These are phyloP conservation scores for Chrysolina haemoptera DNA, from an alignment of 2,888 invertebrate genomes.

Conservation along the genomic window DNA sequence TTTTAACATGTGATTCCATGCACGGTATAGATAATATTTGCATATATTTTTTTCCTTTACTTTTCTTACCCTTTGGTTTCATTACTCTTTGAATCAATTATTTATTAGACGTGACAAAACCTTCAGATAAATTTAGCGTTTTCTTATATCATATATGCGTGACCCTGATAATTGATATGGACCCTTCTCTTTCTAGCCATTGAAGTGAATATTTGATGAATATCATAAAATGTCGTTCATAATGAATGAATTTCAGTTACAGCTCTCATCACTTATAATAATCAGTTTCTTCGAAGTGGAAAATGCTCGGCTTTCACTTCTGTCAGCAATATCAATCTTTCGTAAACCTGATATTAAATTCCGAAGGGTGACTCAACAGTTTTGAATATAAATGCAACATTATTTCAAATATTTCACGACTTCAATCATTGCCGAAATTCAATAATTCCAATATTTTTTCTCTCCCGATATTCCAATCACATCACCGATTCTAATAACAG, in stretches of 20 bases:
- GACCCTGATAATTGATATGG: no score
- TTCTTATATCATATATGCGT: no score
- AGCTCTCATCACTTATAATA: background rate
- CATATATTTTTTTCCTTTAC: no score
- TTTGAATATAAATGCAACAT: conserved; percentile 25
- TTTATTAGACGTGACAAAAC: no score
- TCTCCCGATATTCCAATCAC: background rate
- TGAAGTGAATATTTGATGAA: no score
- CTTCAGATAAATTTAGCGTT: no score
- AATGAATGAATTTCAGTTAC: background rate
- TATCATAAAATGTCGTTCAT: no score
- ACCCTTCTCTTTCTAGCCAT: no score
- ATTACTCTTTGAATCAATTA: no score
- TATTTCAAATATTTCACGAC: conserved; percentile 6
- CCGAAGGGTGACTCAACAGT: conserved; percentile 29
- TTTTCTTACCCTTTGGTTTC: no score
- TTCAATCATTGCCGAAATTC: conserved; percentile 14
- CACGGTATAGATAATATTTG: no score
- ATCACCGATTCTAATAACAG: conserved; percentile 9
- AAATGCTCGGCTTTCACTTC: conserved; percentile 18
- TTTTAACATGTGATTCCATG: no score
- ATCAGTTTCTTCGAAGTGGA: background rate
- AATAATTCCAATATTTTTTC: background rate
- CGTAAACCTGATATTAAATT: conserved; percentile 19
- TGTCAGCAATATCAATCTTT: conserved; percentile 19